Conservation (phyloP, 1,140 invertebrate species). For the Orchesella cincta region DNA sequence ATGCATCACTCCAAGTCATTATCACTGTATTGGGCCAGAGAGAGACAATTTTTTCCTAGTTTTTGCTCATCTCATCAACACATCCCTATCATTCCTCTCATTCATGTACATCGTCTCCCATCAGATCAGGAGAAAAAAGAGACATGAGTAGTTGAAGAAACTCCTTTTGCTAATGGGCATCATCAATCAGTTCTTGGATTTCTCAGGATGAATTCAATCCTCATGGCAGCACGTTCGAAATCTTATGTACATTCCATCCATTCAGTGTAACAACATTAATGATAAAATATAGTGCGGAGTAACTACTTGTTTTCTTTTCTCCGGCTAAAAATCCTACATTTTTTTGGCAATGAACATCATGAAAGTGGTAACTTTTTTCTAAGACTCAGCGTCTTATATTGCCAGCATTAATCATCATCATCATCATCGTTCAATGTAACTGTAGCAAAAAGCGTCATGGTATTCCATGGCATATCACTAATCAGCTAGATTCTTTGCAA, state of each 20-base stretch:
- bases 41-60: background rate
- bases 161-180: background rate
- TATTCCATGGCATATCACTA: background rate
- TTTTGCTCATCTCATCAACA: background rate
- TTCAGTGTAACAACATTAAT: too few relatives aligned
- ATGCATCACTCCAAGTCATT: too few relatives aligned
- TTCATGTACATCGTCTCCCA: background rate
- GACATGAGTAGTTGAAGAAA: background rate
- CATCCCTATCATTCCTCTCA: background rate
- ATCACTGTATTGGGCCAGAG: too few relatives aligned
- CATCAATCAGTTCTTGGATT: background rate
- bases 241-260: too few relatives aligned
- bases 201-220: too few relatives aligned
- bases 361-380: background rate
- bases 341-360: background rate
- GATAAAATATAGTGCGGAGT: too few relatives aligned
- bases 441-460: background rate
- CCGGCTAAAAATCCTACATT: background rate
- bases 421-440: too few relatives aligned
- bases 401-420: constrained; percentile 18
- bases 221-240: background rate
- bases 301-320: background rate
- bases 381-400: background rate
- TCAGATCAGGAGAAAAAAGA: background rate
- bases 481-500: background rate